Evolutionary conservation across 2,888 invertebrate genomes (phyloP).

Genomic region (Diarsia mendica): DNA sequence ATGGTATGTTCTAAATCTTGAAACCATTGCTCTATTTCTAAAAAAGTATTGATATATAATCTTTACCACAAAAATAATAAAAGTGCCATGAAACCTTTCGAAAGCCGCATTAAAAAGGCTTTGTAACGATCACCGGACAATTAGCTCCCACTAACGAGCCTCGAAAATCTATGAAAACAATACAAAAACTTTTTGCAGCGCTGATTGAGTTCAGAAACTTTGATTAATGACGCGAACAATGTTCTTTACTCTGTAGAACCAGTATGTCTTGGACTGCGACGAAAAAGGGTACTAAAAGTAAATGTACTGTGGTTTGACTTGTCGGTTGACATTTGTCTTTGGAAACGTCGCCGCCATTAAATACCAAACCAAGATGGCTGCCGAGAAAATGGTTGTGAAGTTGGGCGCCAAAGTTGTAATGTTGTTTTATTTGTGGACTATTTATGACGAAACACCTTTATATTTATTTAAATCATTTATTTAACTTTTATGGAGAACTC

Average conservation of each 20-base stretch:
- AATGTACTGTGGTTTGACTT: constrained; percentile 32
- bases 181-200: constrained; percentile 52
- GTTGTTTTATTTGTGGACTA: constrained; percentile 38
- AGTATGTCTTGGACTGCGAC: constrained; percentile 13
- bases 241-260: constrained; percentile 29
- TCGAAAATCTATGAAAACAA: constrained; percentile 53
- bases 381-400: constrained; percentile 22
- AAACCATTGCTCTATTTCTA: background rate
- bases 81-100: constrained; percentile 5
- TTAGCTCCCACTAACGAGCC: constrained; percentile 50
- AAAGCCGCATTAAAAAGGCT: constrained; percentile 23
- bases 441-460: constrained; percentile 33
- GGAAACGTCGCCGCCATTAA: constrained; percentile 17
- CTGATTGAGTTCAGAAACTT: constrained; percentile 51
- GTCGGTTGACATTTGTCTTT: constrained; percentile 12
- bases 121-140: constrained; percentile 49
- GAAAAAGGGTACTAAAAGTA: constrained; percentile 8
- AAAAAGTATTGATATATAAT: background rate
- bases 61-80: constrained; percentile 2
- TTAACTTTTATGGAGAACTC: constrained; percentile 12
- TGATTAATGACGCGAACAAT: constrained; percentile 52
- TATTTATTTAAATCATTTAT: constrained; percentile 3
- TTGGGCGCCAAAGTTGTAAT: constrained; percentile 36
- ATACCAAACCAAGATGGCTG: constrained; percentile 29
- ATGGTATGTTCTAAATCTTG: background rate